Evolutionary conservation across 92 coral and sea anemone species (phyloP).

Genomic region (Umimayanthus kanabou): DNA sequence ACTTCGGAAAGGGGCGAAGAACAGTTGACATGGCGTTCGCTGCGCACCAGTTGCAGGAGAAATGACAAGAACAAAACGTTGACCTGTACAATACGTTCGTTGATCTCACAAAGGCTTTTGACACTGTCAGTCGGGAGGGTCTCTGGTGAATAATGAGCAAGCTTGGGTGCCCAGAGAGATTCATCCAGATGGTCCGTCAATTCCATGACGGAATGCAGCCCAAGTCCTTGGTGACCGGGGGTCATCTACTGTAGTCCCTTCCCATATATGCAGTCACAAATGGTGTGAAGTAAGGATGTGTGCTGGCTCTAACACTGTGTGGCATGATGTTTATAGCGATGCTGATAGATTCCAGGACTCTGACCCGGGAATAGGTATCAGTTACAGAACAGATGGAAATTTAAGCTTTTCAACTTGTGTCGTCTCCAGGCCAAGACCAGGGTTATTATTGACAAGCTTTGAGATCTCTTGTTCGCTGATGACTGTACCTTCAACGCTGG

Average conservation of each 20-base stretch:
- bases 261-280: neutral
- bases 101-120: slow-evolving; percentile 44
- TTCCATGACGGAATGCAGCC: neutral
- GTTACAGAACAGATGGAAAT: no score
- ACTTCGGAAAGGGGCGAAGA: no score
- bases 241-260: neutral
- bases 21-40: no score
- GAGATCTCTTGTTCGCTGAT: no score
- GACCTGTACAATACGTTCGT: slow-evolving; percentile 33
- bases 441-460: no score
- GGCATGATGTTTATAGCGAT: no score
- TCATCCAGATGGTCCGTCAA: neutral
- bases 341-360: no score
- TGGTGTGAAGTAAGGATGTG: neutral
- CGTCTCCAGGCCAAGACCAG: neutral
- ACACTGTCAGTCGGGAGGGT: slow-evolving; percentile 10
- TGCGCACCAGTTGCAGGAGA: no score
- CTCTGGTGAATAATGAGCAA: neutral
- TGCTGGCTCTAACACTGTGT: neutral
- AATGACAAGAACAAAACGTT: slow-evolving; percentile 15
- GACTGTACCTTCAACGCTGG: no score
- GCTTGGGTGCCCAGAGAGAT: neutral
- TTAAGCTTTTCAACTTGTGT: neutral
- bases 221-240: neutral
- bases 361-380: neutral